phyloP scores from a whole-genome alignment of 2,113 vertebrate species.

The Scatophagus argus region DNA sequence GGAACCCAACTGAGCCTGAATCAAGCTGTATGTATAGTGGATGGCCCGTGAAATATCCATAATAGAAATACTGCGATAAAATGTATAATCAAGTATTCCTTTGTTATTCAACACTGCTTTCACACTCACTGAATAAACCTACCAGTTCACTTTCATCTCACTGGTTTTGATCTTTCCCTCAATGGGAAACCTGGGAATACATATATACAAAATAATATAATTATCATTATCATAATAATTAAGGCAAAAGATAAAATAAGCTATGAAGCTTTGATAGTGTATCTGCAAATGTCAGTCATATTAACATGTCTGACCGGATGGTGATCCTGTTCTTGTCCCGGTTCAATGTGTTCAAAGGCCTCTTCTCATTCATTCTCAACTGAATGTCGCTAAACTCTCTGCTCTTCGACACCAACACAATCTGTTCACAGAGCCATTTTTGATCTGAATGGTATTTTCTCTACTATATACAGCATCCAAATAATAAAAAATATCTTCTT shows the following conservation, averaged over 20 bases:
- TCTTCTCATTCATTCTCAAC: conserved; percentile 93
- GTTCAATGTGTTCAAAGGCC: conserved; percentile 91
- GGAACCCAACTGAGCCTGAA: conserved; percentile 96
- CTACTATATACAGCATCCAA: background rate
- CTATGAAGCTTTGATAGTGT: background rate
- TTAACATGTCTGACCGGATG: conserved; percentile 87
- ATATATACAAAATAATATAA: too few relatives aligned
- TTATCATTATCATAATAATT: too few relatives aligned
- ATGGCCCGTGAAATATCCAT: background rate
- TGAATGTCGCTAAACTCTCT: conserved; percentile 93
- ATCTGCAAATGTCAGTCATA: background rate
- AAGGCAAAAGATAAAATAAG: background rate
- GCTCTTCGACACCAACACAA: conserved; percentile 89
- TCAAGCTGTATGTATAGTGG: conserved; percentile 84
- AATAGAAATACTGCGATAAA: background rate
- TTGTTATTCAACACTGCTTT: background rate
- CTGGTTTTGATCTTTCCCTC: conserved; percentile 96
- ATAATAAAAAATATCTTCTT: background rate
- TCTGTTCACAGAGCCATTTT: conserved; percentile 77
- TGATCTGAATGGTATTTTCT: background rate
- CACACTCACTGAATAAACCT: conserved; percentile 49
- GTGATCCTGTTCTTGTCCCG: conserved; percentile 91
- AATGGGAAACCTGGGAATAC: conserved; percentile 92
- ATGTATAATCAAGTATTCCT: background rate
- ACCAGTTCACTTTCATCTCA: conserved; percentile 99